Percentiles rank a stretch among this genome's conserved stretches.
Evolutionary conservation across 1,140 invertebrate species (phyloP).

Genomic region (Lysiphlebus fabarum): DNA sequence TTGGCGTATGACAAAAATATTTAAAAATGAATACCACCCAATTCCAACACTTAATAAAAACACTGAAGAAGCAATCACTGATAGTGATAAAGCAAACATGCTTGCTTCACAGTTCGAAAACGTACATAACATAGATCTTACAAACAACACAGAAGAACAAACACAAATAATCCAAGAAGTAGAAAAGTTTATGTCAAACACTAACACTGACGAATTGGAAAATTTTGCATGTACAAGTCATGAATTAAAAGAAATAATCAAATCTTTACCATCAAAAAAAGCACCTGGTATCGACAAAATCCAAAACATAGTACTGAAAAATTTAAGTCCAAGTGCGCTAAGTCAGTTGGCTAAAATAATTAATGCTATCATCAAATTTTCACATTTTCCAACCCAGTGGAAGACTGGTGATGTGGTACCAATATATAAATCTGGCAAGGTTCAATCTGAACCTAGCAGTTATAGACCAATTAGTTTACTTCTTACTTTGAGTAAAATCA

Average conservation of each 20-base stretch:
- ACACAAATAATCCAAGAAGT: slow-evolving; percentile 23
- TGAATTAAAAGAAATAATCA: slow-evolving; percentile 30
- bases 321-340: slow-evolving; percentile 25
- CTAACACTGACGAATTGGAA: slow-evolving; percentile 28
- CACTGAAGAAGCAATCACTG: slow-evolving; percentile 22
- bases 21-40: slow-evolving; percentile 26
- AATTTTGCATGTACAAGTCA: slow-evolving; percentile 20
- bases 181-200: slow-evolving; percentile 8
- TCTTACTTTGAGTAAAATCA: slow-evolving; percentile 34
- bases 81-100: slow-evolving; percentile 32
- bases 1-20: slow-evolving; percentile 33
- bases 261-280: slow-evolving; percentile 31
- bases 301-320: slow-evolving; percentile 31
- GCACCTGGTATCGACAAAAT: slow-evolving; percentile 37
- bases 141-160: slow-evolving; percentile 28
- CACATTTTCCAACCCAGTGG: slow-evolving; percentile 36
- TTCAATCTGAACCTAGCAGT: slow-evolving; percentile 25
- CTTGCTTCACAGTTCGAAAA: slow-evolving; percentile 32
- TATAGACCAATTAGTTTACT: slow-evolving; percentile 46
- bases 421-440: slow-evolving; percentile 39
- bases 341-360: slow-evolving; percentile 32
- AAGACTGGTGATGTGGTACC: slow-evolving; percentile 38
- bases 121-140: slow-evolving; percentile 31
- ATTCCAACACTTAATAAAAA: slow-evolving; percentile 24
- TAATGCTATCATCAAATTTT: slow-evolving; percentile 32